Conservation (phyloP, 2,113 vertebrate species). For the Lycocorax pyrrhopterus region DNA sequence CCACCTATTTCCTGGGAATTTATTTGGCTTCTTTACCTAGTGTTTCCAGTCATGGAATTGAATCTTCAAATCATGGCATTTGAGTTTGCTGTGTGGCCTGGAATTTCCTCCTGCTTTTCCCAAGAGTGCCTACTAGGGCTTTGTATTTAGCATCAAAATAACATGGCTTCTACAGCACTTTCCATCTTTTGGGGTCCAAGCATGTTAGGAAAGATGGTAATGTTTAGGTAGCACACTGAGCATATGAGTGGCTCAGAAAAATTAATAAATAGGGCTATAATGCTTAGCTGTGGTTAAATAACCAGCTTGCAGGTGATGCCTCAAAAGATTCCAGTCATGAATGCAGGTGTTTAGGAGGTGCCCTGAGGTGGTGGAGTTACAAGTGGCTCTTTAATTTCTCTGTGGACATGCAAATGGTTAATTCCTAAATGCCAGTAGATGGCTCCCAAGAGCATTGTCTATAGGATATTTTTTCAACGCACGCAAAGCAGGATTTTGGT, state of each 20-base stretch:
- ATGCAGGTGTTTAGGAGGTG: neutral
- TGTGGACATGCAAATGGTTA: neutral
- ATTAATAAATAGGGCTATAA: neutral
- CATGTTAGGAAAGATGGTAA: neutral
- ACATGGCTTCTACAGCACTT: neutral
- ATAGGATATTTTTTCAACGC: neutral
- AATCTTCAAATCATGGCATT: neutral
- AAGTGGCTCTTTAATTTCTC: neutral
- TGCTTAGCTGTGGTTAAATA: neutral
- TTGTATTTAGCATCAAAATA: neutral
- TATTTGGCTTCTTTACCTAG: neutral
- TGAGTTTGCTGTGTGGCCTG: neutral
- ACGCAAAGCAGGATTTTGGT: neutral
- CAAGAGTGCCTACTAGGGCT: neutral
- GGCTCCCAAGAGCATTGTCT: constrained; percentile 44
- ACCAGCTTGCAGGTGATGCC: neutral
- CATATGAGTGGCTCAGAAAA: neutral
- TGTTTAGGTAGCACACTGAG: neutral
- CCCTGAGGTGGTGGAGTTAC: neutral
- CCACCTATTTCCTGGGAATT: neutral
- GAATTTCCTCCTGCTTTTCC: neutral
- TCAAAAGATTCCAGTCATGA: neutral
- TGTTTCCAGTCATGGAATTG: neutral
- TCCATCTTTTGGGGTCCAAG: neutral
- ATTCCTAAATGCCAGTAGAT: constrained; percentile 31